Base-by-base conservation (phyloP, 2,797 vertebrate genomes). In the Menidia menidia region DNA sequence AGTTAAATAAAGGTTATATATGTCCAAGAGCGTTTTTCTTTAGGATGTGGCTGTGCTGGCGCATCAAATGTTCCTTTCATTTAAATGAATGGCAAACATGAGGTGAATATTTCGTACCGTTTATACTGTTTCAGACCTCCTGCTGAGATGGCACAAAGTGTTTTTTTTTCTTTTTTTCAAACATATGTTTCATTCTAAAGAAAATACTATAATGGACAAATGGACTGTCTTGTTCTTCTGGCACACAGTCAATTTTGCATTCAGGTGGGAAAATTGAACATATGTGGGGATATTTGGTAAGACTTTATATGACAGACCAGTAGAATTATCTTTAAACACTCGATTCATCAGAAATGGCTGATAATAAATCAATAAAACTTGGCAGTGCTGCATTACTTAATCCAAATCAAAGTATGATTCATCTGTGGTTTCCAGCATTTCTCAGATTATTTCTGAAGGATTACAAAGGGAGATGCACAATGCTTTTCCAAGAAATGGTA, bases 211-310 rank as follows among this genome's bases (percentile, higher is more conserved):
- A 77, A 74, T 56, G 55, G 43, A 64, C 59, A 64, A 25, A 77
- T 80, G 68, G 71, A 80, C 78, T 55, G 71, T 50, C 19, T 67
- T 64, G 69, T 61, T 78, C 64, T 51, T 78, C 66, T 63, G 73
- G 77, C 78, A 79, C 77, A 70, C 71, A 61, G 68, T 76, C 75
- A 84, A 80, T 52, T 47, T 60, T 58, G 57, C 45, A 50, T 70
- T 64, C 71, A 68, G 71, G 63, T 75, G 71, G 35, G 77, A 77
- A 85, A 70, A 81, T 78, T 75, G 0, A 68, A 80, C 56, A 68
- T 79, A 73, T 59, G 13, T 6, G 30, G 25, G 48, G 48, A 18
- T 68, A 73, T 44, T 30, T 54, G 41, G 60, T 56, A 54, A 56
- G 52, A 2, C 53, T 64, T 64, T 56, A 69, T 60, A 71, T 5